These are phyloP conservation scores for Neotoxoptera formosana DNA, from an alignment of 1,140 invertebrate species.

Conservation along the genomic window DNA sequence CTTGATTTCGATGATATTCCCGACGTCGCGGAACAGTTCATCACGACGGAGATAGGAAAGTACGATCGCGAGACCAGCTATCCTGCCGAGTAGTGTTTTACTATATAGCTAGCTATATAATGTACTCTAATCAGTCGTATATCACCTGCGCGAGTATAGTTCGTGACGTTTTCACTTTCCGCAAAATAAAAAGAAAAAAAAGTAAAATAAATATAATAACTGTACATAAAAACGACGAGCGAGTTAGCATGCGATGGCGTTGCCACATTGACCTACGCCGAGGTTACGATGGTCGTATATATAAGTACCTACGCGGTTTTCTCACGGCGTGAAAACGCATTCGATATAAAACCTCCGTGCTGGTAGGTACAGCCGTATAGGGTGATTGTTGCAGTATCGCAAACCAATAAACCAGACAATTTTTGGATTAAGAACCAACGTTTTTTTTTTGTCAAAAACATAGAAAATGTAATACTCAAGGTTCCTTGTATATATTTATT, in stretches of 20 bases:
- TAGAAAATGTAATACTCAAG: neutral
- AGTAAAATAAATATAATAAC: neutral
- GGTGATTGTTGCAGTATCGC: neutral
- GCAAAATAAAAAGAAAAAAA: slow-evolving; percentile 45
- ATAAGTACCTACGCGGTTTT: neutral
- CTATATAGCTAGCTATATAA: neutral
- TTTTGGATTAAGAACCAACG: neutral
- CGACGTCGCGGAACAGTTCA: neutral
- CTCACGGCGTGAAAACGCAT: neutral
- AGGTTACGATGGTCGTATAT: neutral
- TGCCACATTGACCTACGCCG: neutral
- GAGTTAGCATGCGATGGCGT: neutral
- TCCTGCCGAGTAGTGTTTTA: neutral
- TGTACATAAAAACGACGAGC: neutral
- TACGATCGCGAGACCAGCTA: neutral
- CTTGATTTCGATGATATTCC: slow-evolving; percentile 6
- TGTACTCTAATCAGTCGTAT: slow-evolving; percentile 27
- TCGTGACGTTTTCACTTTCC: slow-evolving; percentile 55
- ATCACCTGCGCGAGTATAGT: slow-evolving; percentile 1
- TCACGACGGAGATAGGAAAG: slow-evolving; percentile 45
- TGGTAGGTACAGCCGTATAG: too few species aligned
- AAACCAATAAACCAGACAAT: neutral
- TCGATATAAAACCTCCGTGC: neutral
- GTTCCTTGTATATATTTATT: neutral
- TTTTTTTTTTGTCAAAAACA: neutral